These are phyloP conservation scores for silkworm (Bombyx mori) DNA, from an alignment of 1,140 invertebrate species.

Conservation along the genomic window DNA sequence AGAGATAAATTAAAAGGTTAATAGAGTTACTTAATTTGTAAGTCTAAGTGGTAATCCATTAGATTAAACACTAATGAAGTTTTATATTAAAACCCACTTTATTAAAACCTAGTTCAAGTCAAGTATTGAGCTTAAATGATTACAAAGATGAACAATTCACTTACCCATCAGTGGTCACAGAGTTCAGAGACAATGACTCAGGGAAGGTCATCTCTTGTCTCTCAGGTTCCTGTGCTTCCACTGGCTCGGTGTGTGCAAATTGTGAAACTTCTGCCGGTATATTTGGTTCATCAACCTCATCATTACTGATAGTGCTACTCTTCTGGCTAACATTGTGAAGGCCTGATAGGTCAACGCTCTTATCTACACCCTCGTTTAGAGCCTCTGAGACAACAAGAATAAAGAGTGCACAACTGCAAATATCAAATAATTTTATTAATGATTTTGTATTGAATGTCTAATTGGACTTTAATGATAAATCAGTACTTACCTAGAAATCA, in stretches of 20 bases:
- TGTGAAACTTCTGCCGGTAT: background rate
- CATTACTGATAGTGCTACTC: constrained; percentile 17
- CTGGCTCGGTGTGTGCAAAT: background rate
- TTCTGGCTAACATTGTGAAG: constrained; percentile 60
- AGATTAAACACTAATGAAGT: no score
- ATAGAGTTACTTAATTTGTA: no score
- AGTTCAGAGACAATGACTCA: constrained; percentile 68
- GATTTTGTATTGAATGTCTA: background rate
- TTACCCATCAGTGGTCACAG: constrained; percentile 72
- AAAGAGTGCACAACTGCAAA: constrained; percentile 56
- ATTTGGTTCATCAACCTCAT: constrained; percentile 7
- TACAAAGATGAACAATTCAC: constrained; percentile 23
- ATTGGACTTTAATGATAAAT: no score
- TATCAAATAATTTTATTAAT: background rate
- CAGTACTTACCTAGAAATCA: constrained; percentile 67
- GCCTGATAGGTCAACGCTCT: constrained; percentile 47
- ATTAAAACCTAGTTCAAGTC: no score
- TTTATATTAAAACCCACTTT: no score
- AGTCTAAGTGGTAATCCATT: no score
- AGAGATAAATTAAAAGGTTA: no score
- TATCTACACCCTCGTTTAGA: constrained; percentile 34
- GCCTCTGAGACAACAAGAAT: constrained; percentile 58
- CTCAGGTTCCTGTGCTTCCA: background rate
- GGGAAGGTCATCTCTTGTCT: constrained; percentile 59
- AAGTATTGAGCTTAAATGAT: background rate